Evolutionary conservation across 2,797 vertebrate genomes (phyloP).

Genomic region (Myotis myotis): DNA sequence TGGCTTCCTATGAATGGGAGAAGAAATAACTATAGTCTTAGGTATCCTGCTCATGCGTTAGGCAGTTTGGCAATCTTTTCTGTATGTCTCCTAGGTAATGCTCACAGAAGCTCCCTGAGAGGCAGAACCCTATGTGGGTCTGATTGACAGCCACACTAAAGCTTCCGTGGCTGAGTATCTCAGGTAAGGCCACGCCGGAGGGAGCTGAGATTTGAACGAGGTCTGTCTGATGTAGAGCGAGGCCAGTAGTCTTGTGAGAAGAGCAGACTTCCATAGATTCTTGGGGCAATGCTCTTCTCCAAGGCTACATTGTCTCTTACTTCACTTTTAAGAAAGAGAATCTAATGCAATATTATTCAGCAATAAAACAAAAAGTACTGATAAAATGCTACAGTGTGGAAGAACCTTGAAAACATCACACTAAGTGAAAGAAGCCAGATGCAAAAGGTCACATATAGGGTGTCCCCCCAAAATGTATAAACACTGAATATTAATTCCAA

Average conservation of each 20-base stretch:
- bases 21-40: too few relatives aligned
- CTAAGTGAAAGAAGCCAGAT: not conserved
- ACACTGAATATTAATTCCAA: too few relatives aligned
- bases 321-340: not conserved
- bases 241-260: fast-evolving
- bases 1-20: not conserved
- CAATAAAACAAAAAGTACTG: not conserved
- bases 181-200: not conserved
- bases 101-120: not conserved
- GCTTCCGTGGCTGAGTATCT: not conserved
- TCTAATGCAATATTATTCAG: fast-evolving
- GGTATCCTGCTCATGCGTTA: not conserved
- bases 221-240: not conserved
- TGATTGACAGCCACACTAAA: not conserved
- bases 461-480: too few relatives aligned
- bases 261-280: not conserved
- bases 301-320: not conserved
- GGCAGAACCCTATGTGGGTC: not conserved
- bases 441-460: too few relatives aligned
- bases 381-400: fast-evolving
- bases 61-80: not conserved
- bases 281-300: fast-evolving
- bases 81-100: not conserved
- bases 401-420: not conserved
- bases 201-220: too few relatives aligned